Evolutionary conservation across 2,888 invertebrate species (phyloP).

Genomic region (Drosophila incognita): DNA sequence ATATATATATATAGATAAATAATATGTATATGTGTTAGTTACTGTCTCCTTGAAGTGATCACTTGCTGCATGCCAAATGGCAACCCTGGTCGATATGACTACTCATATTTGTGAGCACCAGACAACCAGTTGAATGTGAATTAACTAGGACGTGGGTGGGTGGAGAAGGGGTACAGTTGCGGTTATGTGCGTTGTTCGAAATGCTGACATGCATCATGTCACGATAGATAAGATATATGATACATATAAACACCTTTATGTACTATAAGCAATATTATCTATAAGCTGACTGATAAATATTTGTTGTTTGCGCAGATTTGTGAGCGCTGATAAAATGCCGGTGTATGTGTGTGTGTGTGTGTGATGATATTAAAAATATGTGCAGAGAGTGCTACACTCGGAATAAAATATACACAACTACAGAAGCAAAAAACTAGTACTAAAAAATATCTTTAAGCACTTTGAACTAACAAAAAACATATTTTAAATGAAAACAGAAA

Average conservation of each 20-base stretch:
- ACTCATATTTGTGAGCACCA: constrained; percentile 28
- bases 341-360: neutral
- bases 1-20: neutral
- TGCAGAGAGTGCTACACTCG: neutral
- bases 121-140: constrained; percentile 31
- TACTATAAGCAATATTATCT: constrained; percentile 23
- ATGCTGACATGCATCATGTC: constrained; percentile 73
- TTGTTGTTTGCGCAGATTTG: constrained; percentile 73
- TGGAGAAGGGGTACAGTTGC: constrained; percentile 1
- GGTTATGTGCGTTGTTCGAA: constrained; percentile 65
- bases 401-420: neutral
- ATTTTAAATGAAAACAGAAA: neutral
- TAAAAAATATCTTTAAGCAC: neutral
- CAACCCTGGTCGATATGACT: constrained; percentile 29
- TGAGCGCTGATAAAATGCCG: constrained; percentile 50
- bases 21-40: constrained; percentile 6
- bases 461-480: neutral
- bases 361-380: constrained; percentile 21
- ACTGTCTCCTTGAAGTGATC: constrained; percentile 29
- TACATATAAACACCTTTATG: constrained; percentile 27
- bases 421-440: neutral
- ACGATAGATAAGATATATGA: constrained; percentile 64
- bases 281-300: constrained; percentile 54
- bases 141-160: neutral
- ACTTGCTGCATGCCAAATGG: constrained; percentile 50